Base-by-base conservation (phyloP, 2,888 invertebrate genomes). In the Azorinus chamasolen region DNA sequence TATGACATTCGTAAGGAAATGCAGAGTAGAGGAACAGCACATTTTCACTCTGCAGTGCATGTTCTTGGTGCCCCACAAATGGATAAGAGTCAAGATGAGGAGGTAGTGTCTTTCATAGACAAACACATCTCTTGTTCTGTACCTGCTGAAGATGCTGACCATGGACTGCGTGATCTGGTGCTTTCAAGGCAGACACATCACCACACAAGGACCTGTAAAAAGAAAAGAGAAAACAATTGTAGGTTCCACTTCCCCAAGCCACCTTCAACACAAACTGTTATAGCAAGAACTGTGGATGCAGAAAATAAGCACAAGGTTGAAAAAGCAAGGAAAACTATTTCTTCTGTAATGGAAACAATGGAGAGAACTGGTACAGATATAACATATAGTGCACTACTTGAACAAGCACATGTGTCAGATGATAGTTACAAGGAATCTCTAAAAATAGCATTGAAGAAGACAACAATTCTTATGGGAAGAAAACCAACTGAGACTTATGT, bases 1-100 rank as follows among this genome's bases (percentile, higher is more conserved):
- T 81, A 69, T 65, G 76, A n/a, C n/a, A 72, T 57, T 8, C 43
- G 73, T 45, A 79, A 72, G 22, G 82, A 82, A 50, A 73, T 76
- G 63, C 73, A 79, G 58, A 37, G 66, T n/a, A 22, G 79, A n/a
- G 82, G 76, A 27, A 65, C 66, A 39, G 73, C 57, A 22, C 76
- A 82, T 63, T 79, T 76, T 39, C 79, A 79, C 58, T 59, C 59
- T n/a, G 79, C 73, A 25, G 32, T 79, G 1, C 71, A 79, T 63
- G 68, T 75, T 37, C 46, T 66, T 48, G 53, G 53, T 63, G 71
- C 79, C 16, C 79, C 79, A 22, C 18, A 43, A 14, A 12, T 79
- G 37, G 70, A 79, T 41, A 61, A 55, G 45, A 55, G 65, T 18
- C 14, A 61, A 32, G 79, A 79, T 66, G 58, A 65, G 16, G 65